phyloP scores from a whole-genome alignment of 1,140 invertebrate genomes.

The Zaprionus kolodkinae region DNA sequence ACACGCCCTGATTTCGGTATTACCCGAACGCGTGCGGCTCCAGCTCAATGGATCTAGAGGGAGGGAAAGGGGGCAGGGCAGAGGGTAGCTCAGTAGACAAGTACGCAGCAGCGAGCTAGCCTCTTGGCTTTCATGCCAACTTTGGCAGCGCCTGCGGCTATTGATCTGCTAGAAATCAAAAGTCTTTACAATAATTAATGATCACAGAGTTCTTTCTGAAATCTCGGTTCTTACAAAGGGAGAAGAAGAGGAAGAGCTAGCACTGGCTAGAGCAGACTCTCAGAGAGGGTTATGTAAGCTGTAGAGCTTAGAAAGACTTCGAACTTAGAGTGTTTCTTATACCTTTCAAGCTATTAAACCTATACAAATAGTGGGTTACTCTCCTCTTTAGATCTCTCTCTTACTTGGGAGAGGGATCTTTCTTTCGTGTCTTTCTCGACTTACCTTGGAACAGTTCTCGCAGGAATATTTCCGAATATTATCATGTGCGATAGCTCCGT shows the following conservation, averaged over 20 bases:
- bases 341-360: not conserved
- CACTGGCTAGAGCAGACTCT: not conserved
- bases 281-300: not conserved
- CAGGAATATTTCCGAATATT: constrained; percentile 93
- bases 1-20: constrained; percentile 79
- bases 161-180: constrained; percentile 84
- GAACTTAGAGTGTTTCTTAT: not conserved
- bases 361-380: too few relatives aligned
- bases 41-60: not conserved
- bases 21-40: constrained; percentile 57
- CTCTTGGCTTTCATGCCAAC: constrained; percentile 46
- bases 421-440: constrained; percentile 15
- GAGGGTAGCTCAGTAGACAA: constrained; percentile 24
- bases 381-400: too few relatives aligned
- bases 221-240: not conserved
- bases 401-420: too few relatives aligned
- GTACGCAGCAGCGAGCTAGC: constrained; percentile 24
- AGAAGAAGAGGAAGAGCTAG: not conserved
- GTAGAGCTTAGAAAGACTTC: not conserved
- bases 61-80: not conserved
- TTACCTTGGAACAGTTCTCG: constrained; percentile 96
- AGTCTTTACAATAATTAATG: constrained; percentile 83
- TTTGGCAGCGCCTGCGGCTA: constrained; percentile 69
- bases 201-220: constrained; percentile 33
- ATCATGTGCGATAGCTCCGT: constrained; percentile 92